These are phyloP conservation scores for Pantherophis vulpinus DNA, from an alignment of 2,797 vertebrate genomes.

Conservation along the genomic window DNA sequence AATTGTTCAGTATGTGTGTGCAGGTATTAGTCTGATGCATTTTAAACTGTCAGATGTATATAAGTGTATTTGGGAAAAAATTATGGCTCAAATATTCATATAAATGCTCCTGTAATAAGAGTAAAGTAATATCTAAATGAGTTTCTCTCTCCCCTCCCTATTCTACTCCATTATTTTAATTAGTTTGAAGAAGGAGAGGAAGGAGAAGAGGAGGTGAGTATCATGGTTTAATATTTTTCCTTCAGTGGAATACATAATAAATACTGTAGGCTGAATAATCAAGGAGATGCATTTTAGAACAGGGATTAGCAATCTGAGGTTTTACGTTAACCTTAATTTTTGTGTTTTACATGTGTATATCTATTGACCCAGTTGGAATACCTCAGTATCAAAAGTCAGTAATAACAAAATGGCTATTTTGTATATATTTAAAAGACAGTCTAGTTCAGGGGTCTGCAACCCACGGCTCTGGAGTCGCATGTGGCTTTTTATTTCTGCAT, in stretches of 20 bases:
- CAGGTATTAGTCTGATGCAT: background rate
- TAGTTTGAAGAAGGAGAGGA: slow-evolving; percentile 98
- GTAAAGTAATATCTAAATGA: background rate
- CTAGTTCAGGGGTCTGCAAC: too few species aligned
- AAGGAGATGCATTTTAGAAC: background rate
- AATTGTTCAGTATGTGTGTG: background rate
- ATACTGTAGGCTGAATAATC: background rate
- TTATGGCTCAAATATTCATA: background rate
- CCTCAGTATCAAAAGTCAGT: background rate
- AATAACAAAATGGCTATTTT: background rate
- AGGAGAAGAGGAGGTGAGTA: slow-evolving; percentile 92
- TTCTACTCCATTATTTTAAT: background rate
- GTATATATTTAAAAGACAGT: background rate
- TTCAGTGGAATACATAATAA: background rate
- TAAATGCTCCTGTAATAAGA: background rate
- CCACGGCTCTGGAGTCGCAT: too few species aligned
- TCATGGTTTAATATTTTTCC: slow-evolving; percentile 12
- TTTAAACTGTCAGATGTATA: background rate
- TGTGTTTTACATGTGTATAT: background rate
- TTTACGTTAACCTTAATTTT: background rate
- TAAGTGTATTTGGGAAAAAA: background rate
- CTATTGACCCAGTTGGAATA: background rate
- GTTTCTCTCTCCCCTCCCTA: slow-evolving; percentile 36
- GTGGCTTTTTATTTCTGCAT: too few species aligned
- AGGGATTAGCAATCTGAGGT: background rate